Conservation (phyloP, 2,888 invertebrate species). For the Cephus nigrinus region DNA sequence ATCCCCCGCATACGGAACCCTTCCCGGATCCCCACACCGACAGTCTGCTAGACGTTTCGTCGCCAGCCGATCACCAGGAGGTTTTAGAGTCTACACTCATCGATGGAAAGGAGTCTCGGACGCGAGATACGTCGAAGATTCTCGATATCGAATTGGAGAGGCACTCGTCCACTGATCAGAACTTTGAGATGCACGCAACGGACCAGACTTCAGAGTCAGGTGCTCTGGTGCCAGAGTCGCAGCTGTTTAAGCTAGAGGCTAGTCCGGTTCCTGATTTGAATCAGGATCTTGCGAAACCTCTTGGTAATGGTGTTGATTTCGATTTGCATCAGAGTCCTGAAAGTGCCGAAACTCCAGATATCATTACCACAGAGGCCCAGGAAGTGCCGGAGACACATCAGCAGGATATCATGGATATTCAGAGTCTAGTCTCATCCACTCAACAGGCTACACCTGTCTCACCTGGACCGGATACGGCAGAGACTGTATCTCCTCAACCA, state of each 20-base stretch:
- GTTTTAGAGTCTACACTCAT: not conserved
- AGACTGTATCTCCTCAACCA: not conserved
- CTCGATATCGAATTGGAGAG: not conserved
- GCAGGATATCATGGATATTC: not conserved
- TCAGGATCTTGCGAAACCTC: not conserved
- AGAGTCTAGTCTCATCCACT: not conserved
- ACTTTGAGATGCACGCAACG: not conserved
- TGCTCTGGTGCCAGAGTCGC: not conserved
- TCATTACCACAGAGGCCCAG: not conserved
- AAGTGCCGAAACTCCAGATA: not conserved
- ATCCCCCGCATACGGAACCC: conserved; percentile 16
- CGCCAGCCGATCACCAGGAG: conserved; percentile 7
- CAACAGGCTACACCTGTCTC: not conserved
- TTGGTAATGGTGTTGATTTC: not conserved
- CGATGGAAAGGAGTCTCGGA: not conserved
- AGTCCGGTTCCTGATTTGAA: not conserved
- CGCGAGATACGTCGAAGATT: not conserved
- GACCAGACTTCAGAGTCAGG: not conserved
- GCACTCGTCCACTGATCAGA: not conserved
- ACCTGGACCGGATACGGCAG: not conserved
- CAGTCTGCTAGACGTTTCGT: conserved; percentile 23
- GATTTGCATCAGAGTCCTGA: not conserved
- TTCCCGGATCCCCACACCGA: conserved; percentile 16
- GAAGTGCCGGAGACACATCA: not conserved
- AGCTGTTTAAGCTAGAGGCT: not conserved